Conservation (phyloP, 2,113 vertebrate genomes). For the Rhombomys opimus region DNA sequence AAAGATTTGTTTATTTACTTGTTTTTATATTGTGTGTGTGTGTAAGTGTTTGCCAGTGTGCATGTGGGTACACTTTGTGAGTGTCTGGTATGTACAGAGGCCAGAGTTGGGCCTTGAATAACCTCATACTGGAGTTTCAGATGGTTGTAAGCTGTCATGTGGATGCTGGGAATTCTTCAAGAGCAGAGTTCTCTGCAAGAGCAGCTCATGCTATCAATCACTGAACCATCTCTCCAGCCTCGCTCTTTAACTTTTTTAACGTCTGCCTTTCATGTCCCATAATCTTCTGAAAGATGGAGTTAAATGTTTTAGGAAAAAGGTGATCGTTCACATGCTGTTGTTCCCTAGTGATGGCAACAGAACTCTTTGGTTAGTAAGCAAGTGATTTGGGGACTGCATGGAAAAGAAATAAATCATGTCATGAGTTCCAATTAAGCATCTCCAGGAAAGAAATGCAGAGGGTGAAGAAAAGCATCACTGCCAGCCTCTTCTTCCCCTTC, state of each 20-base stretch:
- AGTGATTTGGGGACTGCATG: not conserved
- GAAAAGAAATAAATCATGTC: not conserved
- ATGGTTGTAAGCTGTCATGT: not conserved
- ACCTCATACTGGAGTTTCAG: not conserved
- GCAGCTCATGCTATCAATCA: too few relatives aligned
- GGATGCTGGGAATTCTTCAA: too few relatives aligned
- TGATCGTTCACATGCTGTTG: not conserved
- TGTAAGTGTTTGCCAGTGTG: not conserved
- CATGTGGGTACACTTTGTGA: too few relatives aligned
- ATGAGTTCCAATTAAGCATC: not conserved
- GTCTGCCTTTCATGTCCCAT: not conserved
- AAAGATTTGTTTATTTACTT: not conserved
- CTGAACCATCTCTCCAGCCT: not conserved
- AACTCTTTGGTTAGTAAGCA: not conserved
- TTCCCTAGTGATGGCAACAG: not conserved
- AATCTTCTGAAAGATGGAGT: not conserved
- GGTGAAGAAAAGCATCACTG: constrained; percentile 54
- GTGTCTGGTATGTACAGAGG: not conserved
- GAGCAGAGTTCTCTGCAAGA: not conserved
- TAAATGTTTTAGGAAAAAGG: not conserved
- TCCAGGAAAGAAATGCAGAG: not conserved
- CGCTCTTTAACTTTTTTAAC: not conserved
- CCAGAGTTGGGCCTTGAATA: not conserved
- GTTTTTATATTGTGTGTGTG: not conserved
- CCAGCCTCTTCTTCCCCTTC: not conserved